Base-by-base conservation (phyloP, 2,888 invertebrate genomes). In the Cactoblastis cactorum region DNA sequence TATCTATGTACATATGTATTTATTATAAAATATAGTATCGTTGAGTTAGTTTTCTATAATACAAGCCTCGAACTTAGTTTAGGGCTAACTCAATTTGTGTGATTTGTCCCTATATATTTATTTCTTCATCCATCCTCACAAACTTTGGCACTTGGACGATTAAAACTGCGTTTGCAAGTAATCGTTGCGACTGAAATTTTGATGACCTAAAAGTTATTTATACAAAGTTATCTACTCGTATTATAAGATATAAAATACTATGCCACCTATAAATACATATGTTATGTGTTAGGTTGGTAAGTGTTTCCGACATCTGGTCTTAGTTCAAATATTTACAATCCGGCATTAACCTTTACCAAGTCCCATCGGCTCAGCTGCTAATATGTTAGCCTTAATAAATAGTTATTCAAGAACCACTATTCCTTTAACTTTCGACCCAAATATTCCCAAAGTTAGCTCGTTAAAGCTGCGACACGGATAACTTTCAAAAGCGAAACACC, bases 401-500 rank as follows among this genome's bases (percentile, higher is more conserved):
- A 61, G 65, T 59, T 62, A 57, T 52, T 56, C 52, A 56, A 63
- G 57, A 58, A 49, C 47, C 51, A 57, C 61, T 61, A 58, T 61
- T 61, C 59, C 60, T 67, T 61, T 59, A 54, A 55, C 53, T 55
- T 49, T 54, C 45, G 54, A 54, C 58, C 56, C 56, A 64, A 75
- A 71, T 73, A 79, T 77, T 74, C 69, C 61, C 57, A 61, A 78
- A 79, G 68, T 79, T 77, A 54, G 54, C 74, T 77, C 79, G 77
- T 79, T 79, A 77, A 71, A 65, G 69, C 70, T 65, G 67, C 68
- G 72, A 68, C 65, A 70, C 49, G 65, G 58, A 51, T 63, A 71
- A 77, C 66, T 76, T 74, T 67, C 65, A 58, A 55, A 67, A 65
- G 61, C 55, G 57, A 59, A 61, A 63, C 59, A 62, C 43, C 59